Evolutionary conservation across 64 coral and sea anemone species (phyloP), one percentile per base, ranked within the genome.

Genomic region (Acropora yongei): DNA sequence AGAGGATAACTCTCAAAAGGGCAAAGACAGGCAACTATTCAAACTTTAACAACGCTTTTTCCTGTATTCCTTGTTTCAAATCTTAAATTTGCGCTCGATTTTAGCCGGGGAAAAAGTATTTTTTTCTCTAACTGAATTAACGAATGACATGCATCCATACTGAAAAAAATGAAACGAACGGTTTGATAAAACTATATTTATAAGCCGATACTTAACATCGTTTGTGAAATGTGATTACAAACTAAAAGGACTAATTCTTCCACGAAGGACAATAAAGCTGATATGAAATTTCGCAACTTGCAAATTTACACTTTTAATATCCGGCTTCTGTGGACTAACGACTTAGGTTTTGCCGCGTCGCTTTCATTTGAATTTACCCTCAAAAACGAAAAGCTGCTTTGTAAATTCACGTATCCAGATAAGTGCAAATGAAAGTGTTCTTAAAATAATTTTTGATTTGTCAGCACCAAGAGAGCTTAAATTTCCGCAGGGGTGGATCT

Each of bases 221-320:
- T 10, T 55, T 55, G 5, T 55, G 51, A 55, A 55, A 55, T 5
- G 51, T 55, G 51, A 55, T 7, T 55, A 55, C 51, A 55, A 55
- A 55, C 10, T 10, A 63, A 14, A 14, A 18, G 51, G 60, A 44
- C 7, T 45, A 76, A 45, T 44, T 45, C 43, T 45, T 44, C 68
- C 60, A 13, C 51, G 10, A 5, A 55, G 60, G 10, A 13, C 68
- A 71, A 30, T 71, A 1, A 68, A 68, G 10, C 69, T 42, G 73
- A 75, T 44, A 44, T 75, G 13, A 75, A 19, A 75, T 42, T 44
- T 42, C 39, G 1, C 43, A 13, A 55, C 51, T 55, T 55, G 51
- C 51, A 55, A 7, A 44, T 44, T 75, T 75, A 75, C 73, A 44
- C 6, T 75, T 75, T 75, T 75, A 75, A 75, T 75, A 44, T 75